Conservation (phyloP, 2,113 vertebrate species). For the Barnardius zonarius region DNA sequence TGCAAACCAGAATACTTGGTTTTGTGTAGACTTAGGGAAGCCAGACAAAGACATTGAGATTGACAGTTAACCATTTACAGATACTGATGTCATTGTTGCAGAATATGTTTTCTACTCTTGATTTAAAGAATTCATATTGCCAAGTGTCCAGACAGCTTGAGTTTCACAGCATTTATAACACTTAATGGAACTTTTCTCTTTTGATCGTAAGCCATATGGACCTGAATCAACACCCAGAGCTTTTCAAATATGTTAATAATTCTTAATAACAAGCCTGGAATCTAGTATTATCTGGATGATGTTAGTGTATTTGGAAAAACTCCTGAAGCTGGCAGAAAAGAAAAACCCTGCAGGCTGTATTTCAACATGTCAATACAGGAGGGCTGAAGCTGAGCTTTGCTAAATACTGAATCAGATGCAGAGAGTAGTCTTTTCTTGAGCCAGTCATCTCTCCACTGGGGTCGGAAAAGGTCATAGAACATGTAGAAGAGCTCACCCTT, state of each 20-base stretch:
- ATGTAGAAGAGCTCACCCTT: neutral
- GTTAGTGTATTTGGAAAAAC: neutral
- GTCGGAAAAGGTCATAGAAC: neutral
- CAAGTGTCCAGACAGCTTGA: neutral
- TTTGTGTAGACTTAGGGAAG: neutral
- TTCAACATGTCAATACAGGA: neutral
- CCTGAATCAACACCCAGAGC: conserved; percentile 15
- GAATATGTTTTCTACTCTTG: neutral
- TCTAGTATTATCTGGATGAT: neutral
- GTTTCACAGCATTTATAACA: neutral
- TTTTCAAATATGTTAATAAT: conserved; percentile 10
- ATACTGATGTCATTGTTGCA: neutral
- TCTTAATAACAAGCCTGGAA: conserved; percentile 1
- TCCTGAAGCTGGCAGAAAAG: neutral
- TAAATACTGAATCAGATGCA: neutral
- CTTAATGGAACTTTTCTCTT: neutral
- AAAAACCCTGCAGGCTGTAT: neutral
- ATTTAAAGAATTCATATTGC: neutral
- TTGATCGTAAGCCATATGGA: neutral
- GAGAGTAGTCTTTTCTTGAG: neutral
- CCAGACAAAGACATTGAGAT: neutral
- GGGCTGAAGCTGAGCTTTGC: neutral
- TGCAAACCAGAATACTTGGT: neutral
- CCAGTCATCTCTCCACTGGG: neutral
- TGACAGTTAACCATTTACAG: neutral